Evolutionary conservation across 2,113 vertebrate genomes (phyloP), one percentile per base, ranked within the genome.

Genomic region (Formicarius rufipectus): DNA sequence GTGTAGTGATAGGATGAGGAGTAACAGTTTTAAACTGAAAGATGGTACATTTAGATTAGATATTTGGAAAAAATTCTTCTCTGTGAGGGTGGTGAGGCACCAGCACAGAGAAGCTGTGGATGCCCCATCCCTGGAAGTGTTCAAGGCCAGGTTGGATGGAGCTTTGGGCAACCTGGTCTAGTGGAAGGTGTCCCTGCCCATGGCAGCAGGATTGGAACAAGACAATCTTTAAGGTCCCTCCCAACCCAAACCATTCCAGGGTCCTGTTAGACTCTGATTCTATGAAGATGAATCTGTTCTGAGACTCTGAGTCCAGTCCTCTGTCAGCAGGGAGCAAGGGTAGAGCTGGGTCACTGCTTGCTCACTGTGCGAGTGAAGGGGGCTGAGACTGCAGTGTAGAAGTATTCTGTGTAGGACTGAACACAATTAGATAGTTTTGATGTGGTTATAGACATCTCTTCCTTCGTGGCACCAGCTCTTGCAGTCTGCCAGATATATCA

Each of bases 121-220:
- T 75, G 45, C n/a, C 6, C 23, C 47, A 4, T 33, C 53, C 39
- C 52, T 88, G 66, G 7, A 6, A 28, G 7, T 13, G 12, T 12
- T 35, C 42, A 37, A 64, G 35, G 31, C 5, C 66, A 55, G 23
- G 30, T 0, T 73, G 80, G 30, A 47, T 0, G 6, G 8, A 13
- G 9, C 22, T 88, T 49, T 16, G 39, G 31, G 4, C 17, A 42
- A 3, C 13, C 20, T 83, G 66, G 2, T 4, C 10, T n/a, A 0
- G 35, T 14, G 30, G 23, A 19, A 77, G 4, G 0, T 19, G 24
- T 44, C 27, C 17, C 78, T 74, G 28, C 7, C 22, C 1, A 0
- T 1, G 11, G 42, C n/a, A 69, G 10, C 3, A 3, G 37, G 1
- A 0, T 2, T 79, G 25, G 18, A 78, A 47, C 5, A 3, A 20